Evolutionary conservation across 2,888 invertebrate species (phyloP), one percentile per base, ranked within the genome.

Genomic region (Boloria selene): DNA sequence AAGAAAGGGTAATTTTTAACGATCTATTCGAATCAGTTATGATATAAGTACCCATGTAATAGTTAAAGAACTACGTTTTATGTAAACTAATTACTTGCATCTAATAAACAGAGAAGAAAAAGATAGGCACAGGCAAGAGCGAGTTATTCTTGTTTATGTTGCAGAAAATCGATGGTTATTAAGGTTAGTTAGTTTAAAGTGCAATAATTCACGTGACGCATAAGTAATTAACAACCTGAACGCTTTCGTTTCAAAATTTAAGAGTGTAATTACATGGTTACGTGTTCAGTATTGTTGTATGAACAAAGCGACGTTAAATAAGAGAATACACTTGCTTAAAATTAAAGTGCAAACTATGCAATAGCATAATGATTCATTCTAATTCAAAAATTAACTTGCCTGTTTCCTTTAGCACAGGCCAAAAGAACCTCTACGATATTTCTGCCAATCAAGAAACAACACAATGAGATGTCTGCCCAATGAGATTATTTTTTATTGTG

Each of bases 341-440:
- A 59, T 13, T 26, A 31, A 59, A 49, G 26, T 16, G 26, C 26
- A 18, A 22, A 44, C 18, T 58, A 17, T 59, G 17, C 47, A 59
- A 59, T 38, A 14, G 17, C 16, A 31, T 26, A 13, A 17, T 10
- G 26, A 3, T 47, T 49, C 16, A 59, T 49, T 59, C 17, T 49
- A 31, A n/a, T 59, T 31, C 26, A 31, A 59, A 53, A 42, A 49
- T 54, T 61, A 79, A 89, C 90, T 90, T 88, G 89, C 90, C 89
- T 88, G 79, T 80, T 81, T 49, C 77, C 79, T 70, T 73, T 79
- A 68, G 78, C 75, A 67, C 74, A 81, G 72, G 77, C 80, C 74
- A 88, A 77, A 78, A 81, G 82, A 74, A 90, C 85, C 73, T 88
- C 90, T 82, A 87, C 75, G 75, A 89, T 87, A 82, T 90, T 90